phyloP scores from a whole-genome alignment of 2,797 vertebrate genomes.

The Martes flavigula region DNA sequence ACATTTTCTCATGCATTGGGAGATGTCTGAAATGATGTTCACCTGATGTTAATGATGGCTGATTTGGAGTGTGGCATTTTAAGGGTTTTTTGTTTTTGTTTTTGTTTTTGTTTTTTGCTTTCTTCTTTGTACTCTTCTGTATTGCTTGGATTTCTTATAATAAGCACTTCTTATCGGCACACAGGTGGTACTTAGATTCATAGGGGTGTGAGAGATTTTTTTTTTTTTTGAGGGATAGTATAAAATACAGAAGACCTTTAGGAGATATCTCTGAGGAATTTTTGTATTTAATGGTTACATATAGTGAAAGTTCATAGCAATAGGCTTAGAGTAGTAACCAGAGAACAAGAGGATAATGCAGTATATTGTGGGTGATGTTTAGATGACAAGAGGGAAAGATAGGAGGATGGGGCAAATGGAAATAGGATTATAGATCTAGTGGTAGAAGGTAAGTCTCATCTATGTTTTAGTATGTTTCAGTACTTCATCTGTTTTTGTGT shows the following conservation, averaged over 20 bases:
- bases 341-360: no score
- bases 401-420: background rate
- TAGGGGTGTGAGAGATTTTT: background rate
- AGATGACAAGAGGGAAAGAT: background rate
- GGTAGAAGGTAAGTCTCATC: background rate
- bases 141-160: background rate
- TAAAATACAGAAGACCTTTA: background rate
- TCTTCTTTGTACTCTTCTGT: background rate
- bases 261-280: background rate
- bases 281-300: background rate
- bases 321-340: no score
- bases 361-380: background rate
- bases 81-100: background rate
- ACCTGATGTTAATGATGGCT: background rate
- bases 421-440: background rate
- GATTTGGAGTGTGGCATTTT: background rate
- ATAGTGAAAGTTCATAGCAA: background rate
- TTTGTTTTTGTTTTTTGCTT: background rate
- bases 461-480: background rate
- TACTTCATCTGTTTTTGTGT: background rate
- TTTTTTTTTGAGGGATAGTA: background rate
- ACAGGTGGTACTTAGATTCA: background rate
- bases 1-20: background rate
- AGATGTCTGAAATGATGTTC: constrained; percentile 17
- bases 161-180: background rate